Base-by-base conservation (phyloP, 2,797 vertebrate species). In the Tympanoctomys barrerae region DNA sequence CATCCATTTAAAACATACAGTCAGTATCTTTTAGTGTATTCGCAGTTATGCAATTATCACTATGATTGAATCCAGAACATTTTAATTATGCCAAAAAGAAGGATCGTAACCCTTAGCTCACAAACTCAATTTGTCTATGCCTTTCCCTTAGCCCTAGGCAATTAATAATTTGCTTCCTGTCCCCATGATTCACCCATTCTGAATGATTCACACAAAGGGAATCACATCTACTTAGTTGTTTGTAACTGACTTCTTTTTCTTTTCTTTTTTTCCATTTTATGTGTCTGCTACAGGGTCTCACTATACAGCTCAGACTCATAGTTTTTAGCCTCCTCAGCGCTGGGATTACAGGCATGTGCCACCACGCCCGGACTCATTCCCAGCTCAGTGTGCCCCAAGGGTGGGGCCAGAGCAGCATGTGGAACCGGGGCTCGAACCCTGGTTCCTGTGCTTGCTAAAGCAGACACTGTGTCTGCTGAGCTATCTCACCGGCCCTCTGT, bases 11-110 rank as follows among this genome's bases (percentile, higher is more conserved):
- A 64, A 89, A 6, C n/a, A 4, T 64, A 28, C 14, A 78, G 7
- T 68, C 24, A 86, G 84, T n/a, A 28, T 39, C 57, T 10, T 79
- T 79, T 11, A 77, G 9, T 88, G 11, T 49, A 49, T n/a, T 84
- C 52, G 73, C 52, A 62, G 3, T 49, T 66, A 82, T 87, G n/a
- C 36, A 78, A 49, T 26, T 68, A 70, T 42, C 24, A 12, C 26
- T 57, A 24, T 7, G 73, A n/a, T 26, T 6, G 54, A 80, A 83
- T 59, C 57, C 59, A 91, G 49, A 92, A 36, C 68, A 33, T 87
- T 94, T 89, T 90, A n/a, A 68, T 83, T 87, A 81, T 24, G 19
- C 68, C 39, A 79, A 3, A 86, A 71, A 83, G 85, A 78, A 89
- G 46, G 21, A 28, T 11, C 21, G 12, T 0, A 13, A 10, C 80